phyloP scores from a whole-genome alignment of 2,113 vertebrate species.

The Corapipo altera region DNA sequence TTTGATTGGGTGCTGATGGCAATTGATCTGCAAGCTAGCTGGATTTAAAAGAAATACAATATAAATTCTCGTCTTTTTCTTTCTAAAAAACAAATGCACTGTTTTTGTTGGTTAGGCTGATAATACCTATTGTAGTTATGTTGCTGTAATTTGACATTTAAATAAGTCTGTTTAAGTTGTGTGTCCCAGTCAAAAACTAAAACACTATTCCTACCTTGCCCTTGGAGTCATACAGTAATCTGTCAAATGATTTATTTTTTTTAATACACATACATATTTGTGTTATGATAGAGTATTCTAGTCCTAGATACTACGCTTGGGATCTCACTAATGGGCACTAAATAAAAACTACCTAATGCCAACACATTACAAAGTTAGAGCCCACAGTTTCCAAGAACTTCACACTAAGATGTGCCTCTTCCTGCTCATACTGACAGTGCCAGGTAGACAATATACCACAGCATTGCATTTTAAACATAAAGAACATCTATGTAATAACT shows the following conservation, averaged over 20 bases:
- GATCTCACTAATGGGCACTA: background rate
- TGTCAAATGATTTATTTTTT: background rate
- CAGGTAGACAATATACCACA: background rate
- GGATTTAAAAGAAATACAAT: background rate
- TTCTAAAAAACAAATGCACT: background rate
- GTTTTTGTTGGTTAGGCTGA: background rate
- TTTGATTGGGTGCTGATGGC: constrained; percentile 20
- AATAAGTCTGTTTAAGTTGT: background rate
- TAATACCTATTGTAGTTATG: background rate
- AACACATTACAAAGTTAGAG: background rate
- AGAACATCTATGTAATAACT: background rate
- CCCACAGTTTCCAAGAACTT: background rate
- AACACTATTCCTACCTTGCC: background rate
- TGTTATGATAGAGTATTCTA: background rate
- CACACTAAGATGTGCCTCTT: background rate
- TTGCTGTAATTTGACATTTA: background rate
- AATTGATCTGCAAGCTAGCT: background rate
- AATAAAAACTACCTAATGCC: background rate
- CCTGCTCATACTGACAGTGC: background rate
- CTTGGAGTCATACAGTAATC: background rate
- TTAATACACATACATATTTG: background rate
- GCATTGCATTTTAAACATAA: background rate
- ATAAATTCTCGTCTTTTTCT: background rate
- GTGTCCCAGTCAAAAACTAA: background rate
- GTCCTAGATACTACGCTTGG: background rate